Evolutionary conservation across 2,888 invertebrate genomes (phyloP).

Genomic region (Lasioglossum leucozonium): DNA sequence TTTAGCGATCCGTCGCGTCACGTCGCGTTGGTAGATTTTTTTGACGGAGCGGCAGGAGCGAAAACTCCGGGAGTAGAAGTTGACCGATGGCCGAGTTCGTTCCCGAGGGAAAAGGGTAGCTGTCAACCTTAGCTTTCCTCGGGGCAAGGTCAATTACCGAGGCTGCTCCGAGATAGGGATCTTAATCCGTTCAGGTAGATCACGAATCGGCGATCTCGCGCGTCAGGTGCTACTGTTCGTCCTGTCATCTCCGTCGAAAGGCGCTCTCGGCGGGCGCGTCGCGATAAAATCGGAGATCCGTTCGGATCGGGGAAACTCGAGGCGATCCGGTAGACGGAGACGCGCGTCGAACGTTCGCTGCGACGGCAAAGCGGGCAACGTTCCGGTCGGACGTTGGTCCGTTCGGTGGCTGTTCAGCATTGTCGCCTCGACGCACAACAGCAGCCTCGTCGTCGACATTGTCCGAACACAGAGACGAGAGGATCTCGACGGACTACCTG

Average conservation of each 20-base stretch:
- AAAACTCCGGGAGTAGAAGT: neutral
- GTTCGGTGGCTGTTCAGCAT: neutral
- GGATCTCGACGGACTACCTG: conserved; percentile 43
- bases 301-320: conserved; percentile 38
- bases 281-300: conserved; percentile 62
- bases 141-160: conserved; percentile 70
- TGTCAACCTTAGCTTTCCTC: conserved; percentile 56
- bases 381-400: neutral
- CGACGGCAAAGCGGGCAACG: neutral
- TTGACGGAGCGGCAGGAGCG: neutral
- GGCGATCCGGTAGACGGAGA: neutral
- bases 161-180: conserved; percentile 71
- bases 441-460: conserved; percentile 23
- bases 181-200: conserved; percentile 77
- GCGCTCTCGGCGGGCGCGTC: neutral
- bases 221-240: conserved; percentile 78
- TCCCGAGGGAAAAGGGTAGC: conserved; percentile 47
- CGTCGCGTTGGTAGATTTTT: neutral
- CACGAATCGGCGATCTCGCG: conserved; percentile 58
- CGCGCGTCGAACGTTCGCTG: neutral
- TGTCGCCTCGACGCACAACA: neutral
- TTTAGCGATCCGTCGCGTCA: neutral
- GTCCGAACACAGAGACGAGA: conserved; percentile 16
- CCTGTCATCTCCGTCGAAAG: conserved; percentile 63
- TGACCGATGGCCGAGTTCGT: conserved; percentile 24